These are phyloP conservation scores for Grus americana DNA, from an alignment of 2,113 vertebrate genomes.

Conservation along the genomic window DNA sequence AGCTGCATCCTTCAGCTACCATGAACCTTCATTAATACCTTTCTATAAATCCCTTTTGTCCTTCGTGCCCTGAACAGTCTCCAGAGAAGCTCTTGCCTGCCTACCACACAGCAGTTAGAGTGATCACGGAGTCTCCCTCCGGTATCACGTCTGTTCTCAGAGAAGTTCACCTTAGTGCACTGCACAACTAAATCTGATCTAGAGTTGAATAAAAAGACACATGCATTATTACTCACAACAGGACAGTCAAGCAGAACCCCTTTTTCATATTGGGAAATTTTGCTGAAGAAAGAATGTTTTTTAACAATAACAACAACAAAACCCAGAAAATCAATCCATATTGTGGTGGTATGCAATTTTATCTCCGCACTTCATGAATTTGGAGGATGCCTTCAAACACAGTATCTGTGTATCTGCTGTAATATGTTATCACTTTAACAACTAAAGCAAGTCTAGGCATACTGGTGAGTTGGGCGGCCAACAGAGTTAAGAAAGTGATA, in stretches of 20 bases:
- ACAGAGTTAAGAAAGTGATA: not conserved
- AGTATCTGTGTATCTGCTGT: not conserved
- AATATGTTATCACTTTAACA: not conserved
- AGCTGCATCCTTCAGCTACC: not conserved
- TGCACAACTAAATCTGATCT: not conserved
- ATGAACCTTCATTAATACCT: not conserved
- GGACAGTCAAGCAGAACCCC: not conserved
- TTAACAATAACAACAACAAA: not conserved
- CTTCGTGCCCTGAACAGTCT: not conserved
- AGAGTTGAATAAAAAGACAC: not conserved
- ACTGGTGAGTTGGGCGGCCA: not conserved
- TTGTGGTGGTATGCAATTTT: not conserved
- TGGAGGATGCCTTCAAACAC: not conserved
- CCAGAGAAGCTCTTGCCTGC: not conserved
- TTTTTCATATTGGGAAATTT: not conserved
- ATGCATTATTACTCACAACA: not conserved
- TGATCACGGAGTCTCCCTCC: not conserved
- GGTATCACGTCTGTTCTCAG: not conserved
- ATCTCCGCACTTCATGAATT: not conserved
- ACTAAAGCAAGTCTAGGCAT: not conserved
- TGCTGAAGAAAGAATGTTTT: not conserved
- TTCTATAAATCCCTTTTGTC: not conserved
- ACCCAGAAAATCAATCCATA: not conserved
- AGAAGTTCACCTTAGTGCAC: not conserved
- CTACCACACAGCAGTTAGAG: not conserved